Base-by-base conservation (phyloP, 2,797 vertebrate genomes). In the Coendou prehensilis region DNA sequence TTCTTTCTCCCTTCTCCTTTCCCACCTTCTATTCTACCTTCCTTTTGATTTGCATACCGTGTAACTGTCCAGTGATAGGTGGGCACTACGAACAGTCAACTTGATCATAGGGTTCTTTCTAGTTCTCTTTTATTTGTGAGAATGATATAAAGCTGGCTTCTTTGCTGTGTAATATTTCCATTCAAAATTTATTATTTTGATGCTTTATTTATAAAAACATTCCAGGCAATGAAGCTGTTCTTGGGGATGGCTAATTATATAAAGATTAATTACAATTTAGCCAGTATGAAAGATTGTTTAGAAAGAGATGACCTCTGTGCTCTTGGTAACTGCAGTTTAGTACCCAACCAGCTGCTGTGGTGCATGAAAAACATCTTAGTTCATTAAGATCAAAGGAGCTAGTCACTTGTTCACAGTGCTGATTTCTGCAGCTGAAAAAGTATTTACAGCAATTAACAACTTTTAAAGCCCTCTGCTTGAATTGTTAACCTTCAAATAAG, bases 401-500 rank as follows among this genome's bases (percentile, higher is more conserved):
- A 94, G 95, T 75, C 92, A 57, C 96, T 98, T 98, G 96, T 95
- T 98, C 7, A 1, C 61, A 89, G 93, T 56, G 45, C 61, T 88
- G 96, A 64, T 18, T 76, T 97, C 87, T 98, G 67, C 69, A 97
- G 96, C 97, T 95, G 28, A 87, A 93, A 61, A 98, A 94, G 96
- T 97, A 97, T 98, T 98, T 97, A 96, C 71, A 95, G 91, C 97
- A 98, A 98, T 98, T 98, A 98, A 94, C 94, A 95, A 94, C 84
- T 98, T 97, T 98, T 96, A 82, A 96, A 92, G 56, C 33, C 10
- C 84, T 97, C 69, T 95, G 69, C 96, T 97, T 91, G 92, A 97
- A 98, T 98, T 98, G 97, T 92, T 97, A 98, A 98, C 97, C 96
- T 98, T 98, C 93, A 98, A 89, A 95, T 98, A 97, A 98, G 71